phyloP scores from a whole-genome alignment of 2,888 invertebrate species.

The Pelosia muscerda region DNA sequence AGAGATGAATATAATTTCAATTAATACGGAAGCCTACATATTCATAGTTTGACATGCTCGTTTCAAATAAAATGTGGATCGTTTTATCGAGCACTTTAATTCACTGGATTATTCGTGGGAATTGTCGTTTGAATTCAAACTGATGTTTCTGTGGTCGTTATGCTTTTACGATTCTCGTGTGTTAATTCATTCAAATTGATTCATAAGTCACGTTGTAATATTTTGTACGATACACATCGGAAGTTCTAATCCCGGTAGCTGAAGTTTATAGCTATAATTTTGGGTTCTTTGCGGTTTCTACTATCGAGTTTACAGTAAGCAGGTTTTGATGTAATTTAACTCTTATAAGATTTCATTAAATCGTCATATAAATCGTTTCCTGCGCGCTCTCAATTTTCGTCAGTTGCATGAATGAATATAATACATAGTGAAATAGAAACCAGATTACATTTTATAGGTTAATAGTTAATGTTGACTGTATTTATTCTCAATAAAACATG shows the following conservation, averaged over 20 bases:
- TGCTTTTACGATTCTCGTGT: conserved; percentile 30
- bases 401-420: conserved; percentile 6
- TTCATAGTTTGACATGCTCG: conserved; percentile 41
- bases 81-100: conserved; percentile 33
- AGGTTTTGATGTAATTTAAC: conserved; percentile 22
- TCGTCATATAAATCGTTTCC: conserved; percentile 16
- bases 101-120: conserved; percentile 52
- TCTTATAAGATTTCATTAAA: conserved; percentile 20
- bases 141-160: conserved; percentile 34
- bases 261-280: conserved; percentile 20
- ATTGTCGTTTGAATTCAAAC: conserved; percentile 52
- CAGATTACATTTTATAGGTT: conserved; percentile 1
- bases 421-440: neutral
- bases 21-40: conserved; percentile 46
- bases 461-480: neutral
- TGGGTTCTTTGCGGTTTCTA: conserved; percentile 13
- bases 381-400: conserved; percentile 8
- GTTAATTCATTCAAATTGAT: conserved; percentile 51
- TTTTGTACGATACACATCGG: conserved; percentile 44
- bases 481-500: neutral
- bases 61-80: conserved; percentile 37
- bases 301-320: conserved; percentile 17
- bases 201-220: conserved; percentile 48
- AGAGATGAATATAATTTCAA: conserved; percentile 48
- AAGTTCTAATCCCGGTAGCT: conserved; percentile 39